Conservation (phyloP, 2,888 invertebrate genomes). For the Pilophorus perplexus region DNA sequence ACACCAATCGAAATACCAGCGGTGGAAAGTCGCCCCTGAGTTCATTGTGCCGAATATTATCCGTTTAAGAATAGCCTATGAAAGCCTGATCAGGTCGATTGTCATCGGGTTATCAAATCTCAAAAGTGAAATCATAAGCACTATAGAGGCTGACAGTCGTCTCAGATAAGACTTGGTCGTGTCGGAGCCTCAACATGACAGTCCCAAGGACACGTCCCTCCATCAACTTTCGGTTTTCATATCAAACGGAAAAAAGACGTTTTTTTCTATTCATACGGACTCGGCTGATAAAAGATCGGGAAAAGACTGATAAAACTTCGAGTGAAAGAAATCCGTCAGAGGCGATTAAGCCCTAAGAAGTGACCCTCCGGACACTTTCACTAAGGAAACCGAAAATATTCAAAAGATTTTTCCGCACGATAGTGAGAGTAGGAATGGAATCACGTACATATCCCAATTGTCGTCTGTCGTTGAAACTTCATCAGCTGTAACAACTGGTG, state of each 20-base stretch:
- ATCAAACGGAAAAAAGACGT: conserved; percentile 15
- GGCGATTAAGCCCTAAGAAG: too few relatives aligned
- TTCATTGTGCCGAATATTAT: background rate
- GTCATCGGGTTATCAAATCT: conserved; percentile 18
- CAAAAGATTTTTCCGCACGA: background rate
- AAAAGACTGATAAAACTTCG: too few relatives aligned
- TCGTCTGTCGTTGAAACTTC: background rate
- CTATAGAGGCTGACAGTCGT: background rate
- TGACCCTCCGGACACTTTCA: background rate
- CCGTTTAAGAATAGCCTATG: background rate
- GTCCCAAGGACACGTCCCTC: conserved; percentile 8
- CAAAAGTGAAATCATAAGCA: conserved; percentile 14
- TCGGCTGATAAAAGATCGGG: background rate
- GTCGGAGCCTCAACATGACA: too few relatives aligned
- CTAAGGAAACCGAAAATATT: background rate
- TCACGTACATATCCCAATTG: too few relatives aligned
- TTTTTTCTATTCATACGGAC: too few relatives aligned
- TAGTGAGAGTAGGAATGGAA: background rate
- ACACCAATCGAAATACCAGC: background rate
- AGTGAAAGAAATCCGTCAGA: too few relatives aligned
- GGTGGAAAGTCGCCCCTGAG: background rate
- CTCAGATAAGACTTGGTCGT: background rate
- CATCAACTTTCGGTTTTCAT: conserved; percentile 18
- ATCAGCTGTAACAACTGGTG: too few relatives aligned
- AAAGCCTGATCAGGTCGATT: conserved; percentile 8